These are phyloP conservation scores for Orius insidiosus DNA, from an alignment of 1,140 invertebrate genomes.

Conservation along the genomic window DNA sequence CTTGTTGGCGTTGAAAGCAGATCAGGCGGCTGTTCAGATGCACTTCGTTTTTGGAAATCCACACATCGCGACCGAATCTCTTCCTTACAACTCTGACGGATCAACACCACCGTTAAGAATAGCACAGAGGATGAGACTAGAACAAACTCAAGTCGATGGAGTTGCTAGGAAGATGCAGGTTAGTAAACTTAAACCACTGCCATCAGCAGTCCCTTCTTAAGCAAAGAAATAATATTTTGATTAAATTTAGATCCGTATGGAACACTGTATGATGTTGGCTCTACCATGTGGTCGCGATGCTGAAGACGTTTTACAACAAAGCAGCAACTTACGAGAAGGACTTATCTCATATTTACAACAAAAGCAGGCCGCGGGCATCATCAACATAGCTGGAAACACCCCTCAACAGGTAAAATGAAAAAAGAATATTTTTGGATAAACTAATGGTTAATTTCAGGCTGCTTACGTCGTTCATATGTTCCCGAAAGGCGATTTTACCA, in stretches of 20 bases:
- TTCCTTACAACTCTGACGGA: conserved; percentile 61
- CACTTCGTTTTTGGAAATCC: conserved; percentile 91
- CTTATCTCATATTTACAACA: conserved; percentile 93
- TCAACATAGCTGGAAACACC: conserved; percentile 81
- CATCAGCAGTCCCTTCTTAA: no score
- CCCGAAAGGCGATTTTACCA: conserved; percentile 92
- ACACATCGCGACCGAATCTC: conserved; percentile 60
- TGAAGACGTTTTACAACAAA: conserved; percentile 81
- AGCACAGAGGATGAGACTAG: conserved; percentile 89
- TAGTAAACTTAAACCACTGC: no score
- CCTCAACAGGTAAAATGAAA: conserved; percentile 45
- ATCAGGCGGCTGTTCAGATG: conserved; percentile 93
- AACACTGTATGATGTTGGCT: conserved; percentile 90
- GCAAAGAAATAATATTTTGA: no score
- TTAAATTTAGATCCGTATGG: conserved; percentile 66
- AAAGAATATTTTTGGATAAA: no score
- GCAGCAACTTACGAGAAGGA: conserved; percentile 69
- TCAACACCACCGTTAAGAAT: conserved; percentile 74
- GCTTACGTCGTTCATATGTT: conserved; percentile 97
- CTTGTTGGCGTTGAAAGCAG: conserved; percentile 82
- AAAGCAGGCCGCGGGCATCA: conserved; percentile 94
- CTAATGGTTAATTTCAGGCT: conserved; percentile 56
- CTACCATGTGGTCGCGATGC: conserved; percentile 86
- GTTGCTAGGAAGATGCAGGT: conserved; percentile 93
- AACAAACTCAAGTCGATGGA: conserved; percentile 84